Percentiles rank a stretch among this genome's conserved stretches.
Conservation (phyloP, 2,113 vertebrate species). For the Cynopterus brachyotis region DNA sequence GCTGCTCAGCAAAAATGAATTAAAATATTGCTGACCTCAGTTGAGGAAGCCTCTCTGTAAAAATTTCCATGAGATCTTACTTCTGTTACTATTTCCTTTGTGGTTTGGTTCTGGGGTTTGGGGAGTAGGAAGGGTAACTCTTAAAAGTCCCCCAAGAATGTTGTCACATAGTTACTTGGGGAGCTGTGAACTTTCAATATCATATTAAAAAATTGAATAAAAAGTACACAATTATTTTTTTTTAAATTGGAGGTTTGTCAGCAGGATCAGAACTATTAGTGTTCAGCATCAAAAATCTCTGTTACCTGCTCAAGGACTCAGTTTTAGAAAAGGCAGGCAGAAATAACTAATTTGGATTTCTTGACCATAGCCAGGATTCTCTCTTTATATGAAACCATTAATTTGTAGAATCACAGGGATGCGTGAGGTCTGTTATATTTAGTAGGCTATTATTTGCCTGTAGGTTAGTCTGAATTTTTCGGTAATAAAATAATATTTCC, state of each 20-base stretch:
- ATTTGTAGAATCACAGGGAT: constrained; percentile 66
- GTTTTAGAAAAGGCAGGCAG: constrained; percentile 30
- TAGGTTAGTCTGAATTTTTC: constrained; percentile 12
- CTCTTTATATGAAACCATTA: constrained; percentile 47
- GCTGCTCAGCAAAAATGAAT: constrained; percentile 6
- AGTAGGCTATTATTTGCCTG: constrained; percentile 50
- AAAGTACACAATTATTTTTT: constrained; percentile 46
- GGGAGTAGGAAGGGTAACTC: neutral
- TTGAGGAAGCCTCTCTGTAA: constrained; percentile 12
- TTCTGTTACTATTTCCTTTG: constrained; percentile 37
- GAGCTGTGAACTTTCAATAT: constrained; percentile 19
- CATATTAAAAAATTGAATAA: constrained; percentile 13
- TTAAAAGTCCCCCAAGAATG: constrained; percentile 36
- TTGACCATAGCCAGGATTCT: constrained; percentile 28
- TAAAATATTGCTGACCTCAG: constrained; percentile 14
- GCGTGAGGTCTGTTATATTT: constrained; percentile 53
- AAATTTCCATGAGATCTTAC: neutral
- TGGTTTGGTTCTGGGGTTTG: constrained; percentile 32
- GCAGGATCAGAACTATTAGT: neutral
- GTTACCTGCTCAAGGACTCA: neutral
- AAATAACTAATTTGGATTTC: constrained; percentile 52
- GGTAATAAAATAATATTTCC: constrained; percentile 52
- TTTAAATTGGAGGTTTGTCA: constrained; percentile 46
- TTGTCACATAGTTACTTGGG: constrained; percentile 29
- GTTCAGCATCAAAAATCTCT: neutral